phyloP scores from a whole-genome alignment of 2,113 vertebrate species.

The Cygnus atratus region DNA sequence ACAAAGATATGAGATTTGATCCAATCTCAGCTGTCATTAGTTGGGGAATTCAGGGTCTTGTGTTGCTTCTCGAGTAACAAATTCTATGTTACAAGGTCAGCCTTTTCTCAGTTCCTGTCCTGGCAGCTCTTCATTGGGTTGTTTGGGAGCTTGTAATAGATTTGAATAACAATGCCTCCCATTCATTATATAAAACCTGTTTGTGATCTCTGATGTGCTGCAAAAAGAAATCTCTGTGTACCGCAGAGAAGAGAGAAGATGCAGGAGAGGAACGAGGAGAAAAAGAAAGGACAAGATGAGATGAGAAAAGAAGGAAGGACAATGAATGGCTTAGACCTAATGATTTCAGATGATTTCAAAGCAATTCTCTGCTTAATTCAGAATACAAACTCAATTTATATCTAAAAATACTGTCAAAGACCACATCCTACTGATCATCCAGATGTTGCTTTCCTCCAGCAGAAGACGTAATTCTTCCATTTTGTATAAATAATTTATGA shows the following conservation, averaged over 20 bases:
- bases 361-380: neutral
- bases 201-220: neutral
- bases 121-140: neutral
- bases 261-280: neutral
- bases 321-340: neutral
- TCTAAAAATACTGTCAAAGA: neutral
- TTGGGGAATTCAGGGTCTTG: neutral
- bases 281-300: neutral
- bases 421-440: neutral
- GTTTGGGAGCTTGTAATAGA: neutral
- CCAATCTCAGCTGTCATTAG: neutral
- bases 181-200: neutral
- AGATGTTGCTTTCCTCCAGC: neutral
- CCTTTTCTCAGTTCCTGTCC: neutral
- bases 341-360: neutral
- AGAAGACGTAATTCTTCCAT: neutral
- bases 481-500: neutral
- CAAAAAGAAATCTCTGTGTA: neutral
- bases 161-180: neutral
- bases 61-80: neutral
- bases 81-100: neutral
- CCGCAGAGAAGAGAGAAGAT: neutral
- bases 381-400: neutral
- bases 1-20: neutral
- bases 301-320: neutral